phyloP scores from a whole-genome alignment of 1,140 invertebrate species.

The Micrasema minimum region DNA sequence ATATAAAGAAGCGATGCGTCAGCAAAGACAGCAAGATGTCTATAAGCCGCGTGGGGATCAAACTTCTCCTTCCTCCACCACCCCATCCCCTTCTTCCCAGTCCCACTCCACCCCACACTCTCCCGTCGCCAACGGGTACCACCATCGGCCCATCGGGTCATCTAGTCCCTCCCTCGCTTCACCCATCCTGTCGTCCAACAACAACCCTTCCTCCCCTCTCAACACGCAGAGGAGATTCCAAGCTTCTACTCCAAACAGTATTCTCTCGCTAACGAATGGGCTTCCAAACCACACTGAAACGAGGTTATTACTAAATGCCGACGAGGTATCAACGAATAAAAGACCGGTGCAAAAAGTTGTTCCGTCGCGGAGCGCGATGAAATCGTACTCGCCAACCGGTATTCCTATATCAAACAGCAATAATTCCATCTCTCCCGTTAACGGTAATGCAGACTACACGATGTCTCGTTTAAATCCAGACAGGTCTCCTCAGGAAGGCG shows the following conservation, averaged over 20 bases:
- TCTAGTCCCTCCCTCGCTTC: conserved; percentile 57
- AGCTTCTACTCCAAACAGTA: conserved; percentile 60
- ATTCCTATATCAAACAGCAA: conserved; percentile 53
- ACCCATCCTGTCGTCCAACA: conserved; percentile 34
- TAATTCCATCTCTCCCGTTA: conserved; percentile 42
- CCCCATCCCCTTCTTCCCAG: conserved; percentile 58
- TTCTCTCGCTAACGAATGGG: conserved; percentile 45
- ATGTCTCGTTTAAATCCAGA: conserved; percentile 23
- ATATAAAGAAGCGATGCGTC: conserved; percentile 88
- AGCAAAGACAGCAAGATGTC: conserved; percentile 83
- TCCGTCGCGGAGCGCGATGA: conserved; percentile 67
- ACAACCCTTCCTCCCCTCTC: conserved; percentile 11
- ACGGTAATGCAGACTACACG: conserved; percentile 46
- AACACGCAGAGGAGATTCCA: conserved; percentile 21
- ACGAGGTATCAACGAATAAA: conserved; percentile 51
- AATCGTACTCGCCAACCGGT: conserved; percentile 60
- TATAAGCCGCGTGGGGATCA: conserved; percentile 73
- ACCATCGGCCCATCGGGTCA: conserved; percentile 57
- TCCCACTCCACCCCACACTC: conserved; percentile 60
- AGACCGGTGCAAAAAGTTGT: conserved; percentile 71
- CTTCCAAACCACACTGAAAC: conserved; percentile 50
- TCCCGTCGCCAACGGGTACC: conserved; percentile 61
- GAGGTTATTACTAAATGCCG: conserved; percentile 13
- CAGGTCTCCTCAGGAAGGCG: conserved; percentile 59
- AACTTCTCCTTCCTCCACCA: conserved; percentile 62